phyloP scores from a whole-genome alignment of 37 sponge, comb jelly and placozoan genomes.

The Spongilla lacustris region DNA sequence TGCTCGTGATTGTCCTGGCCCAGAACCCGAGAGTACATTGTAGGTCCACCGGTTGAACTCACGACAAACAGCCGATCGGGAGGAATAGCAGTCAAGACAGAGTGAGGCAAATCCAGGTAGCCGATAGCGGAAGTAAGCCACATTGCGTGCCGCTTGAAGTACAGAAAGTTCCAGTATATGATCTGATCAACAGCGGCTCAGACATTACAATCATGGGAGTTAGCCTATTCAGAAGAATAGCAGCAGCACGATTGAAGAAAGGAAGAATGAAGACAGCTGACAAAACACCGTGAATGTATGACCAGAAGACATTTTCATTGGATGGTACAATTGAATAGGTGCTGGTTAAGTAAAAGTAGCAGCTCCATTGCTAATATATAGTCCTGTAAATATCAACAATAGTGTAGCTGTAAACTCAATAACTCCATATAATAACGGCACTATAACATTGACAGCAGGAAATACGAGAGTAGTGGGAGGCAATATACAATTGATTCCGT shows the following conservation, averaged over 20 bases:
- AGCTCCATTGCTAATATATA: no score
- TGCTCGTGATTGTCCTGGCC: background rate
- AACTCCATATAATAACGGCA: no score
- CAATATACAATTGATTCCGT: no score
- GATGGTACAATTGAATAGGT: constrained; percentile 10
- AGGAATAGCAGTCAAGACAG: background rate
- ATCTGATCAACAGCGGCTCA: constrained; percentile 7
- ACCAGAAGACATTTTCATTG: background rate
- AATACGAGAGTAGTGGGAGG: no score
- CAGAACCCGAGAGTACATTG: background rate
- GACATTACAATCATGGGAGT: constrained; percentile 33
- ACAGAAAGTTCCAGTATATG: constrained; percentile 12
- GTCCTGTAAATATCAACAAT: no score
- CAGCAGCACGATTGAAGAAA: constrained; percentile 12
- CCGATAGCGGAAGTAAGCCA: constrained; percentile 10
- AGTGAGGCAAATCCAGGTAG: background rate
- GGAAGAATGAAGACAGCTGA: background rate
- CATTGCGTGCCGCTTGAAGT: background rate
- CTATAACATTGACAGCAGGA: no score
- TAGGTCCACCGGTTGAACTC: background rate
- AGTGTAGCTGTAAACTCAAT: no score
- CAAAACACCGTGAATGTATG: constrained; percentile 2
- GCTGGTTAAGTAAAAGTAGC: no score
- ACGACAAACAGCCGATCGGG: background rate
- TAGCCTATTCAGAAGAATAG: background rate